Evolutionary conservation across 92 coral and sea anemone genomes (phyloP).

Genomic region (Porites lobata): DNA sequence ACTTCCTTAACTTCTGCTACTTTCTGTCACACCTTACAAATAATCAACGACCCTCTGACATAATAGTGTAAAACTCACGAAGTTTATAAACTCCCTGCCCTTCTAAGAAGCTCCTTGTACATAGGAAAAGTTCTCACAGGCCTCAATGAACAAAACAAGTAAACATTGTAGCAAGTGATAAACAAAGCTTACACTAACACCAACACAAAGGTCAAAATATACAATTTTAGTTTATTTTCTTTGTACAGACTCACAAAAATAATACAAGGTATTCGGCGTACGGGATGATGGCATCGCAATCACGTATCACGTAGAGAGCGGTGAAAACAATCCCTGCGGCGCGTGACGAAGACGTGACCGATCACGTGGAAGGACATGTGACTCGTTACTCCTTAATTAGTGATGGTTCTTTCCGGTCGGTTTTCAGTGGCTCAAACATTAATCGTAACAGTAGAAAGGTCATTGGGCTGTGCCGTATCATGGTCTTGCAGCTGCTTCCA

Average conservation of each 20-base stretch:
- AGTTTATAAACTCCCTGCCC: neutral
- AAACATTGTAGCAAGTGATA: neutral
- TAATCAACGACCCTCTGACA: neutral
- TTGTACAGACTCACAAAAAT: slow-evolving; percentile 62
- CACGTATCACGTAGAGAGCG: neutral
- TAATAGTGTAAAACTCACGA: neutral
- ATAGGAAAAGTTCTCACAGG: neutral
- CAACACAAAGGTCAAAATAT: slow-evolving; percentile 22
- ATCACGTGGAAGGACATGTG: neutral
- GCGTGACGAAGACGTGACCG: neutral
- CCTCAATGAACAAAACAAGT: neutral
- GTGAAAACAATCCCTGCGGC: neutral
- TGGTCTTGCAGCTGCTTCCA: neutral
- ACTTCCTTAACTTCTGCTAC: neutral
- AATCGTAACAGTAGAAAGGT: neutral
- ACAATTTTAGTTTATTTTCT: slow-evolving; percentile 19
- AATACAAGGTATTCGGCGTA: slow-evolving; percentile 21
- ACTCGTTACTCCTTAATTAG: neutral
- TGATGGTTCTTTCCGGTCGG: neutral
- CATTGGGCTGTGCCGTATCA: neutral
- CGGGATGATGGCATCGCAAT: neutral
- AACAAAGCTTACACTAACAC: neutral
- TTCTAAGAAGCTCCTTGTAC: neutral
- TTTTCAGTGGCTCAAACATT: neutral
- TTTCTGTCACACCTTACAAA: neutral